Evolutionary conservation across 2,888 invertebrate genomes (phyloP).

Genomic region (Agriopis marginaria): DNA sequence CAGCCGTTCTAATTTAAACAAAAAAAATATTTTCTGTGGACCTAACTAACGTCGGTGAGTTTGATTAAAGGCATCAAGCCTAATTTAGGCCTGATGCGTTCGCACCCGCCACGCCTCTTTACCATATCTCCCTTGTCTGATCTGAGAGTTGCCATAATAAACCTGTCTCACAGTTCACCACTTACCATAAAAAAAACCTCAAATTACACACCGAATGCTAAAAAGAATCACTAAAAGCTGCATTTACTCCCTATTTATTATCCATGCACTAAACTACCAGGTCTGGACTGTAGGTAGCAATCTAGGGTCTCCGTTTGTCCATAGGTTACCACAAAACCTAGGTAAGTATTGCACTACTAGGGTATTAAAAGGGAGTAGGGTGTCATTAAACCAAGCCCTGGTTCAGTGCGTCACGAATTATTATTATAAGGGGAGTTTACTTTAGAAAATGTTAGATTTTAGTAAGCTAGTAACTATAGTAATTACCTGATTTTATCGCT

Average conservation of each 20-base stretch:
- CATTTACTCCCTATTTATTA: conserved; percentile 29
- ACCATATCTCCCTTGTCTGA: no score
- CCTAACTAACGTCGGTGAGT: no score
- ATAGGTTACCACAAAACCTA: conserved; percentile 7
- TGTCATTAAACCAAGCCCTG: conserved; percentile 5
- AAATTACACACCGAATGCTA: conserved; percentile 18
- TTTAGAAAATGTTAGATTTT: not conserved
- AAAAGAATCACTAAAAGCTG: conserved; percentile 11
- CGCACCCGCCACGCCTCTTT: no score
- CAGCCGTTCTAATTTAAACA: no score
- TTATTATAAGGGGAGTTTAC: not conserved
- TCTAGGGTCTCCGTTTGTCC: conserved; percentile 17
- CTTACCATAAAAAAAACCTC: conserved; percentile 9
- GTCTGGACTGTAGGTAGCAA: conserved; percentile 20
- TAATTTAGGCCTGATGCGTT: no score
- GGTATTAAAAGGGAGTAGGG: not conserved
- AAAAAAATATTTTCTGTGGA: no score
- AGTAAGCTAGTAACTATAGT: not conserved
- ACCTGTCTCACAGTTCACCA: conserved; percentile 6
- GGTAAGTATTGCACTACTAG: conserved; percentile 4
- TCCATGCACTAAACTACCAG: conserved; percentile 10
- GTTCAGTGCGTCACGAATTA: conserved; percentile 2
- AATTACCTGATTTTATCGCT: no score
- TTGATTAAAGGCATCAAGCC: no score
- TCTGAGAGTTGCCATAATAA: not conserved